Base-by-base conservation (phyloP, 2,888 invertebrate species). In the Halocaridina rubra region DNA sequence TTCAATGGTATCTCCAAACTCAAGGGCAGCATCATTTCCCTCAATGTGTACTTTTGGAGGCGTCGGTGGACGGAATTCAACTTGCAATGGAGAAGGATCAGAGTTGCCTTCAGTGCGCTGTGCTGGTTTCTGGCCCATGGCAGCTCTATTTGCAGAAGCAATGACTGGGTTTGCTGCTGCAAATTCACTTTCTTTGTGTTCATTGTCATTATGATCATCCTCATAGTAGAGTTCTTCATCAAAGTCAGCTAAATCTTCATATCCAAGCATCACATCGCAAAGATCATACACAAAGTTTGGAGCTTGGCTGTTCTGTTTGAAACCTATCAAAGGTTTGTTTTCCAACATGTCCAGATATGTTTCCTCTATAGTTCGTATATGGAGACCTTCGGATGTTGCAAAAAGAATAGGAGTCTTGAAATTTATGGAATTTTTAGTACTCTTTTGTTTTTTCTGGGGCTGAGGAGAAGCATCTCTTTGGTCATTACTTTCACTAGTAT, bases 351-450 rank as follows among this genome's bases (percentile, higher is more conserved):
- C 81, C 29, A 67, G 46, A 32, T 46, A 78, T 8, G 78, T 84
- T 4, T 86, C 86, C n/a, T 84, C 86, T 13, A 84, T 78, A n/a
- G 86, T 86, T 27, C 90, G 86, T 59, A 90, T 84, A 71, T 90
- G 90, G 8, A 90, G 87, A 4, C 90, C 90, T 64, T 90, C 89
- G 0, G 90, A 89, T 0, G 90, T 90, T 13, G 90, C 89, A 69
- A 89, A 90, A 8, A 90, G 81, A 5, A 90, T 89, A 4, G 90
- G 90, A 0, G 89, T 90, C n/a, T 87, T 88, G 72, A 87, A 87
- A 64, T 88, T 88, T 10, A 89, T 86, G n/a, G 88, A 88, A 10
- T 89, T 75, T 24, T n/a, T 78, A 7, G 79, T 69, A 22, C 88
- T 88, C 74, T 87, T 86, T 19, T 85, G 86, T 27, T 80, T 81